A percentile compares a stretch with the other conserved stretches of the same genome.
Conservation (phyloP, 2,888 invertebrate species). For the Oligia strigilis region DNA sequence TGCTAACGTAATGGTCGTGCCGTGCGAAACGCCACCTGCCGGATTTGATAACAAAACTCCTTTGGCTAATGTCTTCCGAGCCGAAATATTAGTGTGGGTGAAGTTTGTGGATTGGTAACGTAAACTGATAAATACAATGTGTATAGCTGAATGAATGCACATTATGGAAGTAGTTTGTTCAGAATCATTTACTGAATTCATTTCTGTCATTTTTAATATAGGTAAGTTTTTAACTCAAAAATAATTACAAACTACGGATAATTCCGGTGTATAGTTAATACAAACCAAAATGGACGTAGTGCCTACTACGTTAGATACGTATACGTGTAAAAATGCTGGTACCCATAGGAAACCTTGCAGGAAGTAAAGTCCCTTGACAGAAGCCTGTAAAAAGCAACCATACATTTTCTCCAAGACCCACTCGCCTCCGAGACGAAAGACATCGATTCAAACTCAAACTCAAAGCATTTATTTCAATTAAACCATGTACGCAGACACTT, state of each 20-base stretch:
- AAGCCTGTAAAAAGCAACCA: slow-evolving; percentile 35
- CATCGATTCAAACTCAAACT: slow-evolving; percentile 61
- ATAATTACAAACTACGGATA: too few species aligned
- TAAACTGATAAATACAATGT: not conserved
- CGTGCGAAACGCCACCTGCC: slow-evolving; percentile 74
- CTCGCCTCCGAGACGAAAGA: slow-evolving; percentile 73
- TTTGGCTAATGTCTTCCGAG: slow-evolving; percentile 59
- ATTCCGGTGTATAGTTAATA: too few species aligned
- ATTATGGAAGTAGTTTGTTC: too few species aligned
- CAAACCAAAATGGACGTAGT: not conserved
- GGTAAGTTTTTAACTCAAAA: not conserved
- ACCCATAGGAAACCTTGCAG: not conserved
- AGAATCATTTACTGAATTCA: not conserved
- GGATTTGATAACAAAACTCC: slow-evolving; percentile 70
- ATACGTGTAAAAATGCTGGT: not conserved
- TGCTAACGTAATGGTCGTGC: slow-evolving; percentile 57
- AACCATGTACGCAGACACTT: too few species aligned
- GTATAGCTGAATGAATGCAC: not conserved
- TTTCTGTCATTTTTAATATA: not conserved
- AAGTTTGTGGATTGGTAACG: slow-evolving; percentile 11
- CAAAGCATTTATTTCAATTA: too few species aligned
- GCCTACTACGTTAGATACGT: not conserved
- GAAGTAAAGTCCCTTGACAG: not conserved
- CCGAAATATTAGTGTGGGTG: slow-evolving; percentile 57
- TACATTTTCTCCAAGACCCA: slow-evolving; percentile 1